phyloP scores from a whole-genome alignment of 2,797 vertebrate genomes.

The Staurois parvus region DNA sequence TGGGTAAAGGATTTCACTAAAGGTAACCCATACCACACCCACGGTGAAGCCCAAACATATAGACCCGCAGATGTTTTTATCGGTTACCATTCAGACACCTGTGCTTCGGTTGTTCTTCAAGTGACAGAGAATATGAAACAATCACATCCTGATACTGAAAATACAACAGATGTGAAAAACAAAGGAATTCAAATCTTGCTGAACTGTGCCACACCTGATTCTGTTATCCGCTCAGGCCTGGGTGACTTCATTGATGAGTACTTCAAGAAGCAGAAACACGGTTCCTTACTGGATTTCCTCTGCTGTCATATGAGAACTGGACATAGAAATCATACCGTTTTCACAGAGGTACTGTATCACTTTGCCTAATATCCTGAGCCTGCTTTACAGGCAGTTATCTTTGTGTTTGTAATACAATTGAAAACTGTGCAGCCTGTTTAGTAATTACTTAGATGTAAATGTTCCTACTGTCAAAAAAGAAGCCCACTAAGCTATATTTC shows the following conservation, averaged over 20 bases:
- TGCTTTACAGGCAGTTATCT: too few relatives aligned
- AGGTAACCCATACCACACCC: conserved; percentile 61
- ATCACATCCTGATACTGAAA: conserved; percentile 50
- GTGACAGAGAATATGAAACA: conserved; percentile 73
- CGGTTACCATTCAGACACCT: conserved; percentile 90
- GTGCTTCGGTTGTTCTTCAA: conserved; percentile 91
- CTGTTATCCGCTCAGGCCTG: conserved; percentile 83
- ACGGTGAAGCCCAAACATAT: conserved; percentile 73
- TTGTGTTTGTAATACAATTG: too few relatives aligned
- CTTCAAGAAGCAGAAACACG: conserved; percentile 83
- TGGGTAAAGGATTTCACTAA: conserved; percentile 82
- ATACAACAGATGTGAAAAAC: conserved; percentile 64
- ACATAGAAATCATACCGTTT: conserved; percentile 63
- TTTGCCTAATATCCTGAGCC: too few relatives aligned
- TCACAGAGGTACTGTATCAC: conserved; percentile 85
- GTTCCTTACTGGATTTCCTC: conserved; percentile 86
- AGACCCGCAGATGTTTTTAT: conserved; percentile 86
- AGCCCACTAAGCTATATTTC: too few relatives aligned
- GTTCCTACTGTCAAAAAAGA: too few relatives aligned
- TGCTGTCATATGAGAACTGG: conserved; percentile 67
- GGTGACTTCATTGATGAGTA: conserved; percentile 75
- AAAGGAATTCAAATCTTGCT: conserved; percentile 83
- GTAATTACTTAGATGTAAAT: too few relatives aligned
- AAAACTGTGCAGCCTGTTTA: too few relatives aligned
- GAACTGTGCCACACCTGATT: conserved; percentile 91